Base-by-base conservation (phyloP, 2,113 vertebrate genomes). In the Peromyscus polionotus region DNA sequence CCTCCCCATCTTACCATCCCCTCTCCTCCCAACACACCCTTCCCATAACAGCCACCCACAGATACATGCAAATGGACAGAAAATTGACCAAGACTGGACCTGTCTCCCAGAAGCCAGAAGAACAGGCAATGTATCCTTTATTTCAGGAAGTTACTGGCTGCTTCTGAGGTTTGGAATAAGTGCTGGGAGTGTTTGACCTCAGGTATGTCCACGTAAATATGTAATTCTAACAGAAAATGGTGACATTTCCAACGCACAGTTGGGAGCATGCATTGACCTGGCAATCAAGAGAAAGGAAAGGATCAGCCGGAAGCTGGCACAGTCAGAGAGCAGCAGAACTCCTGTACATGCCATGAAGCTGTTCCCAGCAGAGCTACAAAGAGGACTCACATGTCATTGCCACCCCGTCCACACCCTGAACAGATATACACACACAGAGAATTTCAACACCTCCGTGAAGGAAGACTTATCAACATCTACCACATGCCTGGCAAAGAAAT, bases 61-160 rank as follows among this genome's bases (percentile, higher is more conserved):
- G 75, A 75, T 28, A 16, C 6, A 88, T 86, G 68, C 72, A 45
- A 85, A 85, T 42, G 54, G 92, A 79, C 24, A 77, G 39, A 87
- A 96, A 97, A 93, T 90, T 93, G 97, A 80, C 93, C 31, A 94
- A 95, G 86, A 96, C 96, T 97, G 92, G 90, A 26, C 36, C 28
- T 85, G 97, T 76, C 95, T 97, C 96, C 95, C 90, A 96, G 95
- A 98, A 99, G 98, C 98, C 98, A 98, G 98, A 98, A 97, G 95
- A 99, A 98, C 98, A 99, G 98, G 98, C 98, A 98, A 98, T 97
- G 98, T 98, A 98, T 98, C 98, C 98, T 98, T 77, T 16, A 1
- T 42, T 94, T 98, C 97, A 93, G 97, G 96, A 98, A 61, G 88
- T 97, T 39, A 54, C 96, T 97, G 73, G 91, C 96, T 98, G 68